Percentiles rank a stretch among this genome's conserved stretches.
phyloP scores from a whole-genome alignment of 30 jellyfish, hydroid and myxozoan genomes.

The Hydractinia echinata region DNA sequence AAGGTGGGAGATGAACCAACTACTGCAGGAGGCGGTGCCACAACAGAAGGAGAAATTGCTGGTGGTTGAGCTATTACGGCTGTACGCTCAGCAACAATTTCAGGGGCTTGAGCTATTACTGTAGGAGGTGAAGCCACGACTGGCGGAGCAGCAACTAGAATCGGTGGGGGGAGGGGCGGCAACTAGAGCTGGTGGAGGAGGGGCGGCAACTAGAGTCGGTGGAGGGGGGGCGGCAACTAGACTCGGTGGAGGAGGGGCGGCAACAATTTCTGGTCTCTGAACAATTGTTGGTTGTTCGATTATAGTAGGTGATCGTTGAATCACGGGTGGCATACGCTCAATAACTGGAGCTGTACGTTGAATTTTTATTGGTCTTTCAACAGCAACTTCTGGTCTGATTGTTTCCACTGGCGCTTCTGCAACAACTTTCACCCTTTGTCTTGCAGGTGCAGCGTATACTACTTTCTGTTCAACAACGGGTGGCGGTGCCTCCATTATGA shows the following conservation, averaged over 20 bases:
- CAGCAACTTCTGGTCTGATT: background rate
- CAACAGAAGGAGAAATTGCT: background rate
- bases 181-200: background rate
- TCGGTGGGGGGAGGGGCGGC: background rate
- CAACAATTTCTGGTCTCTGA: background rate
- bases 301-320: background rate
- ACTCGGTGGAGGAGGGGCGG: background rate
- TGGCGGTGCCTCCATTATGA: background rate
- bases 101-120: slow-evolving; percentile 10
- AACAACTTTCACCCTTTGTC: background rate
- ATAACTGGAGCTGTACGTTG: slow-evolving; percentile 1
- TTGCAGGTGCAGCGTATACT: background rate
- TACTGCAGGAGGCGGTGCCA: background rate
- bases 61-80: background rate
- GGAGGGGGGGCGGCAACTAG: background rate
- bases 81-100: background rate
- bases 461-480: background rate
- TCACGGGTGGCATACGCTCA: background rate
- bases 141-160: background rate
- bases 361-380: background rate
- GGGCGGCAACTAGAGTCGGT: background rate
- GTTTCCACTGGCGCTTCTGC: background rate
- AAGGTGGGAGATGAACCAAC: background rate
- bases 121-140: slow-evolving; percentile 15
- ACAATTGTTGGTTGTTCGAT: background rate